Conservation (phyloP, 2,888 invertebrate species). For the Caenorhabditis sp. region DNA sequence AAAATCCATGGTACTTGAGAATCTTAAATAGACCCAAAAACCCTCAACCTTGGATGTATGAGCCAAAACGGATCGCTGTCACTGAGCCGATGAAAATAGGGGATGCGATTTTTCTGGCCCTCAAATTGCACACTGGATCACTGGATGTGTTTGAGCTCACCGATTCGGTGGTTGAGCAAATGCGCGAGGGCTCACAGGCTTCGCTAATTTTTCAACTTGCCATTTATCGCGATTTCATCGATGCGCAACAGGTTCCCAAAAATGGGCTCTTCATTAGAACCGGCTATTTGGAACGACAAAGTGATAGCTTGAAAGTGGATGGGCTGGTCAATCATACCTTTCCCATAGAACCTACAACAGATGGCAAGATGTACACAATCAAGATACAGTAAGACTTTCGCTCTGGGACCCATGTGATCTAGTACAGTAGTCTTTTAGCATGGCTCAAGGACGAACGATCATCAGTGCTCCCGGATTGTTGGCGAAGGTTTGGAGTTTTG, state of each 20-base stretch:
- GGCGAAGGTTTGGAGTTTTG: neutral
- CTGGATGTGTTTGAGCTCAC: neutral
- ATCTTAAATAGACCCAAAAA: neutral
- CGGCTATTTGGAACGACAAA: neutral
- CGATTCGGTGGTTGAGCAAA: neutral
- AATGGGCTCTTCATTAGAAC: neutral
- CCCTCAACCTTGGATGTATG: neutral
- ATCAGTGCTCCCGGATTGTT: neutral
- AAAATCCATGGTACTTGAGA: neutral
- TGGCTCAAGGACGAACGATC: neutral
- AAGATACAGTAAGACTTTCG: too few species aligned
- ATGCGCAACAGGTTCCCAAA: neutral
- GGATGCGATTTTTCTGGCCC: neutral
- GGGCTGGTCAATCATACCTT: neutral
- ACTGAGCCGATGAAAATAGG: neutral
- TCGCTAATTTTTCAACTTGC: neutral
- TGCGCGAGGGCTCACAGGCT: neutral
- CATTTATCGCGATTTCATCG: neutral
- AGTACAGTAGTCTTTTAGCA: neutral
- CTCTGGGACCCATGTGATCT: neutral
- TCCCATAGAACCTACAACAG: too few species aligned
- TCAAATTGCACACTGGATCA: neutral
- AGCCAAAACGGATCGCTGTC: neutral
- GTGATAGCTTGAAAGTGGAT: neutral
- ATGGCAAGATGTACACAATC: too few species aligned